These are phyloP conservation scores for Ictidomys tridecemlineatus DNA, from an alignment of 2,113 vertebrate genomes.

Conservation along the genomic window DNA sequence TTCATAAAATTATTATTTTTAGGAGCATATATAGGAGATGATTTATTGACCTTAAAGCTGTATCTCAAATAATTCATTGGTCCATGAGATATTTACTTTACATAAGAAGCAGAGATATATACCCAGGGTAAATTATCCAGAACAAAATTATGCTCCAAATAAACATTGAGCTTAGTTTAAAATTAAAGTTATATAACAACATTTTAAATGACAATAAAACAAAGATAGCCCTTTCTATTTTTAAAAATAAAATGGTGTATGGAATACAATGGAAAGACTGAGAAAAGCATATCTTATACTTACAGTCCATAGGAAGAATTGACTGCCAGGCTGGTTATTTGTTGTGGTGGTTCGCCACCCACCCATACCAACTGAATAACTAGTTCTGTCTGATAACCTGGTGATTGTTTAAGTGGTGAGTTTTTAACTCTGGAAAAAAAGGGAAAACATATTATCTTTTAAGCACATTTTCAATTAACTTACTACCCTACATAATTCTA, in stretches of 20 bases:
- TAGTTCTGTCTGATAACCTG: conserved; percentile 97
- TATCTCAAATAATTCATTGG: background rate
- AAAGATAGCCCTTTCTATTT: background rate
- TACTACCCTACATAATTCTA: background rate
- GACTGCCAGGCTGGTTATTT: conserved; percentile 96
- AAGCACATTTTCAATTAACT: background rate
- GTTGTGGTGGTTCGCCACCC: conserved; percentile 97
- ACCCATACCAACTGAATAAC: conserved; percentile 99
- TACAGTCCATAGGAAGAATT: conserved; percentile 98
- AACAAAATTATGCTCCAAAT: conserved; percentile 24
- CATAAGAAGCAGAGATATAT: background rate
- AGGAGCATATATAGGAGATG: background rate
- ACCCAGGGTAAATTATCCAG: conserved; percentile 27
- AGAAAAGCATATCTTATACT: conserved; percentile 84
- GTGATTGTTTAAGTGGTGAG: conserved; percentile 96
- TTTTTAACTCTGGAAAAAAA: conserved; percentile 93
- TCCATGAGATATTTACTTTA: background rate
- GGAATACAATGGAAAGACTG: background rate
- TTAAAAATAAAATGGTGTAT: background rate
- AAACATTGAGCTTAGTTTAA: background rate
- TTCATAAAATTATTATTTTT: background rate
- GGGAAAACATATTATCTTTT: conserved; percentile 63
- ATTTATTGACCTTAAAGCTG: background rate
- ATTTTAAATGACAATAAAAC: background rate
- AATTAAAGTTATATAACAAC: background rate